Base-by-base conservation (phyloP, 2,113 vertebrate species). In the Colaptes auratus region DNA sequence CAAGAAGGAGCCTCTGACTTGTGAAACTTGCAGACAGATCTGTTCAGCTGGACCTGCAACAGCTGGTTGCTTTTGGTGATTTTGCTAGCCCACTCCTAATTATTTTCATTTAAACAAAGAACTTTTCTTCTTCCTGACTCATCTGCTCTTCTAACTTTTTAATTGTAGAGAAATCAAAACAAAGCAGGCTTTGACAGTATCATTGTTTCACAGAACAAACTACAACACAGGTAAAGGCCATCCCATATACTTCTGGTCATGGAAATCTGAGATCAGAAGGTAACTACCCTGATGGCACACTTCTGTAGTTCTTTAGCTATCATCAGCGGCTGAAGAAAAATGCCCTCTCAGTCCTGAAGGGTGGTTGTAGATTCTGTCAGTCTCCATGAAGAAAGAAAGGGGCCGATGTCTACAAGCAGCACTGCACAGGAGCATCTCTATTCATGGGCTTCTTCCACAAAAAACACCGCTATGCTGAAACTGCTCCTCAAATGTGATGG, bases 21-120 rank as follows among this genome's bases (percentile, higher is more conserved):
- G 69, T 72, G 88, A 78, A 95, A 94, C 27, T 86, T 78, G 35
- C 19, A 61, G 58, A 74, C 48, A 63, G 67, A 86, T 72, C 15
- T 1, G 0, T 72, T 73, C 52, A 59, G 5, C 58, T 70, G 39
- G 44, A 89, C 15, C 42, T 44, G 42, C 42, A 95, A 30, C 79
- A 78, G 28, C 60, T 93, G 89, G 25, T 63, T 89, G 72, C 30
- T 86, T 70, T 92, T 39, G 14, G 27, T 86, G 25, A 58, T 90
- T 44, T 81, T 72, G 19, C 44, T 88, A 86, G 65, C n/a, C 88
- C 69, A 48, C 30, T 86, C 36, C 19, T 81, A 82, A 89, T 80
- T 77, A 86, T 88, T 86, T 92, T 85, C 31, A 50, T 74, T 92
- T 89, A 73, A 90, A 76, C 66, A 63, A 85, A 85, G 30, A 72